phyloP scores from a whole-genome alignment of 2,797 vertebrate species.

The Dendrocincla fuliginosa region DNA sequence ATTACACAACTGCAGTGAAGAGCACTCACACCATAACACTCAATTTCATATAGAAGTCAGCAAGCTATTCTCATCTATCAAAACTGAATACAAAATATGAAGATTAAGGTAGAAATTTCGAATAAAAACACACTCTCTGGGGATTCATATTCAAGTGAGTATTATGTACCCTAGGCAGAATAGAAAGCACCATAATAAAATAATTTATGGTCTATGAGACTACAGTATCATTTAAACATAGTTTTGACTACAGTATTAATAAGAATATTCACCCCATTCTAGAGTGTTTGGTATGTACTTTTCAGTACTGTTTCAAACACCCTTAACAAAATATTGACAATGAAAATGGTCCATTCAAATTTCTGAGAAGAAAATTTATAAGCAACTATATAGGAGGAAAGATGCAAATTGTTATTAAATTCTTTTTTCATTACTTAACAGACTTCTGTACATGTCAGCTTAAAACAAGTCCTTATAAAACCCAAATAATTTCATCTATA shows the following conservation, averaged over 20 bases:
- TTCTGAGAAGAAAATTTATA: neutral
- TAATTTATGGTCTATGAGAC: neutral
- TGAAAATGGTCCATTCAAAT: neutral
- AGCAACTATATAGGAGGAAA: neutral
- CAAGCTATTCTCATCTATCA: neutral
- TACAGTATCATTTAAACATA: neutral
- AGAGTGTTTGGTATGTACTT: neutral
- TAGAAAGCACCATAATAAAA: neutral
- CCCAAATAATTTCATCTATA: neutral
- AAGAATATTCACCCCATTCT: neutral
- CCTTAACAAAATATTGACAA: neutral
- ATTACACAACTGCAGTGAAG: slow-evolving; percentile 13
- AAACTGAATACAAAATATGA: neutral
- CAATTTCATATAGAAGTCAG: neutral
- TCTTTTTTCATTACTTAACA: neutral
- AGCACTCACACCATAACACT: neutral
- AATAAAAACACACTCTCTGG: neutral
- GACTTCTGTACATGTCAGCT: neutral
- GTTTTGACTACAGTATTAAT: neutral
- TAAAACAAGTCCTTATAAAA: neutral
- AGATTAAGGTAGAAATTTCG: neutral
- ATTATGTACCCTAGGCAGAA: neutral
- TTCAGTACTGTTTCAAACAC: neutral
- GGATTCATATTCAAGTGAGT: neutral
- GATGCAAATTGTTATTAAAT: neutral